Conservation (phyloP, 2,888 invertebrate genomes). For the Dryomyza anilis region DNA sequence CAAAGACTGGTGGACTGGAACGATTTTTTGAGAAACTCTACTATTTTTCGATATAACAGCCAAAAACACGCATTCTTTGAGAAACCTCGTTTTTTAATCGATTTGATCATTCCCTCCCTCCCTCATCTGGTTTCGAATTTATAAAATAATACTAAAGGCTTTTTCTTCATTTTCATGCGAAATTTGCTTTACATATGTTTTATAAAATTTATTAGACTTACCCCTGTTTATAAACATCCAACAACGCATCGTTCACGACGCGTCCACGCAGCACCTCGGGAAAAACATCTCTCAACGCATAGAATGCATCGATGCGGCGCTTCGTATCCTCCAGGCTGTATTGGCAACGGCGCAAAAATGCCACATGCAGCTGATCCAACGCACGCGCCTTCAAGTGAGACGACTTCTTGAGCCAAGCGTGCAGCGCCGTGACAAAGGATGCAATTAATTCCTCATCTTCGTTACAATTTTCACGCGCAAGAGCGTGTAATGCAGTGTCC, state of each 20-base stretch:
- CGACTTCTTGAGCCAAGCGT: constrained; percentile 45
- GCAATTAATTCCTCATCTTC: constrained; percentile 39
- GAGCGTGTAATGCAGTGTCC: constrained; percentile 32
- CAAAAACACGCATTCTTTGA: too few species aligned
- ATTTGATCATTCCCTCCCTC: too few species aligned
- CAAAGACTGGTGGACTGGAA: too few species aligned
- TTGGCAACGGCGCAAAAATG: constrained; percentile 47
- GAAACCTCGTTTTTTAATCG: too few species aligned
- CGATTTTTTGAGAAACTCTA: too few species aligned
- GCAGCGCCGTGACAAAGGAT: constrained; percentile 35
- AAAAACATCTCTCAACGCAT: constrained; percentile 44
- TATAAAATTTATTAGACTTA: too few species aligned
- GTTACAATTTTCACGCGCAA: constrained; percentile 46
- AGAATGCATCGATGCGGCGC: constrained; percentile 46
- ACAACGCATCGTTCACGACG: constrained; percentile 39
- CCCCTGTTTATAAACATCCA: constrained; percentile 45
- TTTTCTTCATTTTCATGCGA: too few species aligned
- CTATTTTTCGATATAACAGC: too few species aligned
- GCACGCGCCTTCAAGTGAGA: constrained; percentile 45
- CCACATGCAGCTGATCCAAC: constrained; percentile 40
- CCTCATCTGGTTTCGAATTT: too few species aligned
- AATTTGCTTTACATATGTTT: too few species aligned
- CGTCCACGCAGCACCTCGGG: constrained; percentile 47
- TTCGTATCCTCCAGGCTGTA: constrained; percentile 49
- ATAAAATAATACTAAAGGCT: too few species aligned